phyloP scores from a whole-genome alignment of 2,888 invertebrate species.

The Andrena dorsata region DNA sequence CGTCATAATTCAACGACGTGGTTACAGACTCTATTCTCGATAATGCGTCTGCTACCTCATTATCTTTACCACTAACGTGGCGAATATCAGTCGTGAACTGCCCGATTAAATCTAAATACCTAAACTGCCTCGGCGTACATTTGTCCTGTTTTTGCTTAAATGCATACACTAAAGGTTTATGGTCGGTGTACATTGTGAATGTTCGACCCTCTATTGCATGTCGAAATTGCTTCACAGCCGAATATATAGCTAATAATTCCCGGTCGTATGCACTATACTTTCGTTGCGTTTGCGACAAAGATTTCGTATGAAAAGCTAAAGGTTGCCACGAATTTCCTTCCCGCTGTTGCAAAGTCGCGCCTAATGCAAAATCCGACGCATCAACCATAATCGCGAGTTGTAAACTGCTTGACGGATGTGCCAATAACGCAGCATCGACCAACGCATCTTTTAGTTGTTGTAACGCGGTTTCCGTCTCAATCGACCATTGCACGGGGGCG shows the following conservation, averaged over 20 bases:
- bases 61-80: slow-evolving; percentile 2
- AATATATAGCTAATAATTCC: background rate
- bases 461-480: background rate
- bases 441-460: background rate
- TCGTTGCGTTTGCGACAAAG: background rate
- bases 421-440: slow-evolving; percentile 5
- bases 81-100: slow-evolving; percentile 1
- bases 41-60: slow-evolving; percentile 3
- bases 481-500: background rate
- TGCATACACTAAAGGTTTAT: slow-evolving; percentile 1
- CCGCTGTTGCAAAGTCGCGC: slow-evolving; percentile 7
- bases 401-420: background rate
- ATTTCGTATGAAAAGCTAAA: background rate
- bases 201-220: slow-evolving; percentile 4
- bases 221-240: background rate
- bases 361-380: slow-evolving; percentile 9
- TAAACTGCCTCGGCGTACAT: background rate
- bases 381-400: slow-evolving; percentile 8
- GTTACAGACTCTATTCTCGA: background rate
- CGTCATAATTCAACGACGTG: background rate
- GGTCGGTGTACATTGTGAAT: slow-evolving; percentile 1
- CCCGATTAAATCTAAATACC: background rate
- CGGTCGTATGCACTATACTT: too few species aligned
- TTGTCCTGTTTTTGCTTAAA: background rate
- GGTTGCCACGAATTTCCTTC: slow-evolving; percentile 7